Base-by-base conservation (phyloP, 2,113 vertebrate species). In the Panthera uncia region DNA sequence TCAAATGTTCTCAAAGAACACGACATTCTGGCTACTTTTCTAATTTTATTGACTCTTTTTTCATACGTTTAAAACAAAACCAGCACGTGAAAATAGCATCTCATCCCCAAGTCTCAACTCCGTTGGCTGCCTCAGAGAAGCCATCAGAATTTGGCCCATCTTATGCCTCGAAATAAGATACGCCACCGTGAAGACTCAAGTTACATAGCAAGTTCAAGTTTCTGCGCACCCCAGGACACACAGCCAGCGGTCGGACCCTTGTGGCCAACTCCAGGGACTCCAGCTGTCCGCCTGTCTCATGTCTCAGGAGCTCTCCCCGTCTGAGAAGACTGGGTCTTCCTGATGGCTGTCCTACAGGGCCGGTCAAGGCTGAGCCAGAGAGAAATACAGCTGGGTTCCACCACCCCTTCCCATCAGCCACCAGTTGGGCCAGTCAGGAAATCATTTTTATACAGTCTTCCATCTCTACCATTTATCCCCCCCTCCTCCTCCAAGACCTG, bases 21-120 rank as follows among this genome's bases (percentile, higher is more conserved):
- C 3, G 5, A 74, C n/a, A 78, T 90, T 66, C 52, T 96, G 48
- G 48, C 78, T 66, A 68, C 55, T 92, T 94, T 82, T 52, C 79
- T 55, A 78, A 86, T 66, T 98, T 98, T 98, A 98, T 97, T 98
- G 80, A 79, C 65, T 86, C 85, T 85, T 90, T 71, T 38, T 74
- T 92, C 38, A 74, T 27, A 86, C 25, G 33, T 93, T 82, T 50
- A 83, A 89, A 94, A 96, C 23, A 94, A 85, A 97, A 96, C 93
- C 27, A 93, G 16, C 66, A 76, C 52, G 48, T 4, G 25, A 76
- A 94, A 94, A 92, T 33, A 95, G 69, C 74, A 68, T 89, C 52
- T 94, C 78, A 65, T 57, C 36, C 80, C 29, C 55, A 95, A 73
- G 68, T 78, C 38, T 79, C 86, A 69, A 96, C 21, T 74, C 29